Conservation (phyloP, 2,797 vertebrate genomes). For the Uromys caudimaculatus region DNA sequence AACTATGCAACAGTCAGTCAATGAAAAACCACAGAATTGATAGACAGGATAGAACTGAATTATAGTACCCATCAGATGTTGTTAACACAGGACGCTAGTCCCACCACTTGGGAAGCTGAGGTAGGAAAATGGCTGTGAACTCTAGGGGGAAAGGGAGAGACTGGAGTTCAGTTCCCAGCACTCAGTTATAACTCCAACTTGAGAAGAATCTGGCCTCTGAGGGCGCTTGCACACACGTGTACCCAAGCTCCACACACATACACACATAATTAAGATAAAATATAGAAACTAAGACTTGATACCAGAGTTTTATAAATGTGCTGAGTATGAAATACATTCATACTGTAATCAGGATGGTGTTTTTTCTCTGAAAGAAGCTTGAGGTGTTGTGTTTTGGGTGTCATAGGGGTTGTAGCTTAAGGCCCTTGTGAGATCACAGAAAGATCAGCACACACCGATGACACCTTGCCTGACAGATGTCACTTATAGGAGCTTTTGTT, state of each 20-base stretch:
- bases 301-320: neutral
- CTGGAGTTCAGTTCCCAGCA: neutral
- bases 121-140: neutral
- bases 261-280: neutral
- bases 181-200: neutral
- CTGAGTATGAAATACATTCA: neutral
- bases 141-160: neutral
- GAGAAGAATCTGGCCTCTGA: neutral
- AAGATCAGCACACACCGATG: neutral
- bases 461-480: neutral
- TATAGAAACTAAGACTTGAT: neutral
- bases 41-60: neutral
- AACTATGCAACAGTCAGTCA: neutral
- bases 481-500: neutral
- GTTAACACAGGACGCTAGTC: neutral
- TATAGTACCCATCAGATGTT: neutral
- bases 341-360: neutral
- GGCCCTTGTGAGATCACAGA: neutral
- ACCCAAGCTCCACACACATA: neutral
- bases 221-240: neutral
- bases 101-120: neutral
- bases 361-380: neutral
- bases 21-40: neutral
- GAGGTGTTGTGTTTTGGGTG: neutral
- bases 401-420: neutral